These are phyloP conservation scores for Lampris megalopsis DNA, from an alignment of 2,113 vertebrate species.

Conservation along the genomic window DNA sequence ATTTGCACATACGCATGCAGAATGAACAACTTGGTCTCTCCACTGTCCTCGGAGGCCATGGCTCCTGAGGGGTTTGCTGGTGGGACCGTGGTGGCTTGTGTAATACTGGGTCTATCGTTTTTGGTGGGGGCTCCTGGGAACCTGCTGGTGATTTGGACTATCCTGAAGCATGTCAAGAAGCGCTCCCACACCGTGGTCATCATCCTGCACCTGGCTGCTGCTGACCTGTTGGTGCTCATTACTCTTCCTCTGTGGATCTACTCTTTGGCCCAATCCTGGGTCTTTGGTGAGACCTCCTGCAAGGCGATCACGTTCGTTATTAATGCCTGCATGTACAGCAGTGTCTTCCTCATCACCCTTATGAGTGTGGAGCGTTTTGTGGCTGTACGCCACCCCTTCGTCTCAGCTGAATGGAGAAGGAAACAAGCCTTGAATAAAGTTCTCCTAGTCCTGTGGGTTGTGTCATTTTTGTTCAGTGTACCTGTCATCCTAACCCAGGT, in stretches of 20 bases:
- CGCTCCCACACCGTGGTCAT: conserved; percentile 82
- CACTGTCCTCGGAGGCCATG: conserved; percentile 42
- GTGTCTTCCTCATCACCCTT: conserved; percentile 82
- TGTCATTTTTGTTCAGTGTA: conserved; percentile 76
- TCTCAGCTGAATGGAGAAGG: conserved; percentile 71
- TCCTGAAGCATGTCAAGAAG: conserved; percentile 76
- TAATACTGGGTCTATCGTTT: conserved; percentile 80
- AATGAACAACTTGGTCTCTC: conserved; percentile 61
- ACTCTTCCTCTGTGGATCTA: conserved; percentile 86
- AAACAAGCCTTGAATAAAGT: conserved; percentile 75
- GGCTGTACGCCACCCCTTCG: conserved; percentile 78
- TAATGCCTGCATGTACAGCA: conserved; percentile 82
- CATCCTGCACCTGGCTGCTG: conserved; percentile 80
- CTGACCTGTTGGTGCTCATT: conserved; percentile 83
- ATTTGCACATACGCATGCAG: conserved; percentile 62
- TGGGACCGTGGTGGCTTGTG: conserved; percentile 63
- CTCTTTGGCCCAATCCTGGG: conserved; percentile 78
- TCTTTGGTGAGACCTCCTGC: conserved; percentile 78
- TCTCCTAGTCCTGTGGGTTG: conserved; percentile 72
- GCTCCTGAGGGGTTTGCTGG: conserved; percentile 59
- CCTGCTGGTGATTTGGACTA: conserved; percentile 83
- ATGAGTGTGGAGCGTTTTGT: conserved; percentile 84
- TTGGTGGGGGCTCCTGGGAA: conserved; percentile 81
- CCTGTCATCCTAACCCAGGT: conserved; percentile 78
- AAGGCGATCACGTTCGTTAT: conserved; percentile 79